These are phyloP conservation scores for Drosophila fungiperda DNA, from an alignment of 2,888 invertebrate genomes.

Conservation along the genomic window DNA sequence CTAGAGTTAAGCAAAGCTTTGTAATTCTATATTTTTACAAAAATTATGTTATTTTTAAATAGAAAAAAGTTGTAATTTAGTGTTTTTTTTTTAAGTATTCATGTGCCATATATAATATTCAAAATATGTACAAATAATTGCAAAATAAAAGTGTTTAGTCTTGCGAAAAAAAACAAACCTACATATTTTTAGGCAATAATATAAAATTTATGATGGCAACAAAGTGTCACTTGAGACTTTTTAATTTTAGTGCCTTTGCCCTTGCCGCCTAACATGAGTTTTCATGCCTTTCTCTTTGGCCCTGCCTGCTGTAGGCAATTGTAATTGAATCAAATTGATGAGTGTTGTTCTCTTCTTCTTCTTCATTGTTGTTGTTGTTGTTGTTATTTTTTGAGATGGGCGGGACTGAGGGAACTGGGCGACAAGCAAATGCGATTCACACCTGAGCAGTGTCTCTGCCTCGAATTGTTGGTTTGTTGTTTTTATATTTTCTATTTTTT, in stretches of 20 bases:
- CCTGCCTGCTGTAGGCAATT: conserved; percentile 21
- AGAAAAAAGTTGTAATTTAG: neutral
- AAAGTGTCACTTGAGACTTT: neutral
- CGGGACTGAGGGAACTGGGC: conserved; percentile 29
- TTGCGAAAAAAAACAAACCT: no score
- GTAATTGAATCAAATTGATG: conserved; percentile 57
- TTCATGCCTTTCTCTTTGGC: conserved; percentile 47
- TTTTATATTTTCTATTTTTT: neutral
- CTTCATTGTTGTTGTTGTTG: neutral
- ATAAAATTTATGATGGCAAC: neutral
- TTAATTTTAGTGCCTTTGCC: conserved; percentile 10
- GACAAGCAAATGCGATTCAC: conserved; percentile 44
- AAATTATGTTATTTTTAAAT: neutral
- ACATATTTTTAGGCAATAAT: neutral
- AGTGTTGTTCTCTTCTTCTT: conserved; percentile 9
- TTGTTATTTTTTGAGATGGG: neutral
- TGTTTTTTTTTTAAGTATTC: no score
- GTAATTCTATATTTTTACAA: neutral
- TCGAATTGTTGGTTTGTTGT: conserved; percentile 14
- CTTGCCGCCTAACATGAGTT: conserved; percentile 27
- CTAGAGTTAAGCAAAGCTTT: neutral
- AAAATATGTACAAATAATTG: neutral
- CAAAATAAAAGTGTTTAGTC: neutral
- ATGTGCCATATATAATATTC: neutral
- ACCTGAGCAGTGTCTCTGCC: conserved; percentile 42